Evolutionary conservation across 2,888 invertebrate genomes (phyloP).

Genomic region (Xestia rhomboidea): DNA sequence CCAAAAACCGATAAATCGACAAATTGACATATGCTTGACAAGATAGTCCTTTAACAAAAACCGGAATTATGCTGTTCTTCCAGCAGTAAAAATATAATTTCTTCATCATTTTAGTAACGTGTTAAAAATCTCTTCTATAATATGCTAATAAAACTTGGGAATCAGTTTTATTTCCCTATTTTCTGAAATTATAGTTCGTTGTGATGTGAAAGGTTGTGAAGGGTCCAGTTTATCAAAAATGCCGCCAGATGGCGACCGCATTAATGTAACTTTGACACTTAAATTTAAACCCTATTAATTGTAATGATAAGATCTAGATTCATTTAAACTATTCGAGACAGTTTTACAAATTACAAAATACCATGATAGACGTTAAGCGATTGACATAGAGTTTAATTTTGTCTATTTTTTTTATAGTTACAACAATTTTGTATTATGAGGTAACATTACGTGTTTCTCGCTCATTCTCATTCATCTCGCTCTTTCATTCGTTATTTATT

Average conservation of each 20-base stretch:
- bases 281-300: neutral
- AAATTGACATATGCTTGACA: conserved; percentile 31
- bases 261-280: neutral
- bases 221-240: neutral
- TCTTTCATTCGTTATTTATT: conserved; percentile 63
- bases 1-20: conserved; percentile 56
- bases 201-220: neutral
- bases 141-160: neutral
- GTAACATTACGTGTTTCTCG: conserved; percentile 7
- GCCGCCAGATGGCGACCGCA: neutral
- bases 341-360: rapidly evolving
- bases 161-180: neutral
- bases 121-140: neutral
- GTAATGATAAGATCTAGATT: rapidly evolving
- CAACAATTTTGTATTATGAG: conserved; percentile 17
- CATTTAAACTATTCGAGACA: rapidly evolving
- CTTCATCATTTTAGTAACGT: neutral
- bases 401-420: rapidly evolving
- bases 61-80: conserved; percentile 18
- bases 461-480: neutral
- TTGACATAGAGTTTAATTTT: neutral
- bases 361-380: rapidly evolving
- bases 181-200: neutral
- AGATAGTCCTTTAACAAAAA: neutral
- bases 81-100: neutral